Conservation (phyloP, 2,888 invertebrate species). For the Drosophila engyochracea region DNA sequence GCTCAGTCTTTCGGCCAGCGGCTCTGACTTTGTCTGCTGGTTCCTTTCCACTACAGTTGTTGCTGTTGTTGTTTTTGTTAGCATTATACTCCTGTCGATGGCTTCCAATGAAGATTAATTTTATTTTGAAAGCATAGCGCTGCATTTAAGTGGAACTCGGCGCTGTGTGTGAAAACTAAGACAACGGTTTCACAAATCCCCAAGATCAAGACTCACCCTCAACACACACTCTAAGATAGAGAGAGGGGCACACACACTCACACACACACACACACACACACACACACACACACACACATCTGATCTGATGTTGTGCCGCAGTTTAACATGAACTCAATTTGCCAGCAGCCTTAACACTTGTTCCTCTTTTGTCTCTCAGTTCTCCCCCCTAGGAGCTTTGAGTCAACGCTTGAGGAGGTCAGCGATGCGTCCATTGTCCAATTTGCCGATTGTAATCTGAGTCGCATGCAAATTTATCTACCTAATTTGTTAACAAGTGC, state of each 20-base stretch:
- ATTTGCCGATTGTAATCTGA: slow-evolving; percentile 73
- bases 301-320: slow-evolving; percentile 48
- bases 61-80: neutral
- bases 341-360: slow-evolving; percentile 79
- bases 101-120: slow-evolving; percentile 79
- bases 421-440: slow-evolving; percentile 51
- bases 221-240: neutral
- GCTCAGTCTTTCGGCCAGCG: slow-evolving; percentile 39
- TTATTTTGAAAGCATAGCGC: slow-evolving; percentile 65
- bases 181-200: slow-evolving; percentile 35
- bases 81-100: slow-evolving; percentile 75
- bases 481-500: slow-evolving; percentile 74
- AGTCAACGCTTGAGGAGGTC: slow-evolving; percentile 40
- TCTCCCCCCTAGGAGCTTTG: slow-evolving; percentile 30
- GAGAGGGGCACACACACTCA: neutral
- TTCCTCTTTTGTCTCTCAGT: slow-evolving; percentile 29
- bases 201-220: slow-evolving; percentile 13
- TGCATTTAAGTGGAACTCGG: slow-evolving; percentile 68
- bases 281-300: slow-evolving; percentile 1
- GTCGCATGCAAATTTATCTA: slow-evolving; percentile 72
- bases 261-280: slow-evolving; percentile 1
- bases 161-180: slow-evolving; percentile 63
- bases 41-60: slow-evolving; percentile 18
- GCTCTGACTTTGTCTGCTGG: slow-evolving; percentile 19
- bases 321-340: slow-evolving; percentile 76